Conservation (phyloP, 2,113 vertebrate species). For the Nasalis larvatus region DNA sequence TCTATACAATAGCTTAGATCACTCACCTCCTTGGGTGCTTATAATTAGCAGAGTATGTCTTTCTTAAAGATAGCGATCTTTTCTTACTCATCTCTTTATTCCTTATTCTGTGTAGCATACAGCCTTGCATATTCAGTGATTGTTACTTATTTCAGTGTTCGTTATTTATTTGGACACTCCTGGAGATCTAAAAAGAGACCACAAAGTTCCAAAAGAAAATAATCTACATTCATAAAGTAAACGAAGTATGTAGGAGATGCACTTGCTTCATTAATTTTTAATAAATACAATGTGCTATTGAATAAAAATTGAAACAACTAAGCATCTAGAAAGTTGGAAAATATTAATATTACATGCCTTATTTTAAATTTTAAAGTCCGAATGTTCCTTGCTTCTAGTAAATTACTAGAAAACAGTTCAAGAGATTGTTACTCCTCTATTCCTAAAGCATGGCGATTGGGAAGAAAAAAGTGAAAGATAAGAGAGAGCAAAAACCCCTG, state of each 20-base stretch:
- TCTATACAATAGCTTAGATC: not conserved
- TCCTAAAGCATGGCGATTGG: not conserved
- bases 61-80: not conserved
- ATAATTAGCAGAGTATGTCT: not conserved
- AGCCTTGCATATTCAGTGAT: not conserved
- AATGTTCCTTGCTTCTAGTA: not conserved
- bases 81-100: not conserved
- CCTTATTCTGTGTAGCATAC: not conserved
- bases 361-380: not conserved
- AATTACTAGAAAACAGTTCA: conserved; percentile 20
- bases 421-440: not conserved
- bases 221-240: not conserved
- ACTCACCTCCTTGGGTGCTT: not conserved
- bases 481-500: not conserved
- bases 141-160: not conserved
- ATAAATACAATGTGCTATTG: not conserved
- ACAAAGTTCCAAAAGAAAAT: not conserved
- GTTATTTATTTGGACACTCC: not conserved
- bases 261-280: not conserved
- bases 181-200: not conserved
- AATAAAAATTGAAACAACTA: not conserved
- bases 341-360: not conserved
- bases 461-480: not conserved
- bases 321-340: not conserved
- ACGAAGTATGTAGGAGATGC: not conserved